Conservation (phyloP, 2,888 invertebrate genomes). For the Ectropis crepuscularia region DNA sequence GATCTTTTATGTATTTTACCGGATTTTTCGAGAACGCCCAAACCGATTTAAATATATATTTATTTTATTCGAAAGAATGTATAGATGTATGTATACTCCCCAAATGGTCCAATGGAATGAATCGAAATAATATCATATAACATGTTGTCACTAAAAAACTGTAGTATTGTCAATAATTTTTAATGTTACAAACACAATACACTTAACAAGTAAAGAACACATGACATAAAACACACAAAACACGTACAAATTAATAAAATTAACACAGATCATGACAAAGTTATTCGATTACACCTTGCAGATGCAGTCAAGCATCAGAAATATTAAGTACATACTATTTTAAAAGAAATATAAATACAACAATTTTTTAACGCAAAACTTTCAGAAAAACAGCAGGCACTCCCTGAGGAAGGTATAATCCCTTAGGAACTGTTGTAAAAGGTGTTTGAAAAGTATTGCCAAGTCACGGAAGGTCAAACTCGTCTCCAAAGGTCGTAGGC, state of each 20-base stretch:
- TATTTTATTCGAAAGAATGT: too few relatives aligned
- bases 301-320: background rate
- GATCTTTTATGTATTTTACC: too few relatives aligned
- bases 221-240: constrained; percentile 17
- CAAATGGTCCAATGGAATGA: too few relatives aligned
- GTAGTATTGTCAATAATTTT: constrained; percentile 2
- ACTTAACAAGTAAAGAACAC: constrained; percentile 30
- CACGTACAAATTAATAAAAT: constrained; percentile 4
- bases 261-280: background rate
- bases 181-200: constrained; percentile 28
- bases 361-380: constrained; percentile 4
- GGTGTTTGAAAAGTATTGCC: constrained; percentile 21
- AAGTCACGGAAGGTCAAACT: constrained; percentile 26
- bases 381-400: constrained; percentile 7
- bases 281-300: too few relatives aligned
- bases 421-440: constrained; percentile 6
- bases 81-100: too few relatives aligned
- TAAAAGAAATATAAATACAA: background rate
- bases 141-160: too few relatives aligned
- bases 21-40: too few relatives aligned
- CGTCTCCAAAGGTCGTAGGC: constrained; percentile 23
- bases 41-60: too few relatives aligned
- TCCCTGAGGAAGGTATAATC: constrained; percentile 9
- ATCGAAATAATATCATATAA: too few relatives aligned
- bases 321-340: background rate